Evolutionary conservation across 2,888 invertebrate species (phyloP), one percentile per base, ranked within the genome.

Genomic region (Mimumesa dahlbomi): DNA sequence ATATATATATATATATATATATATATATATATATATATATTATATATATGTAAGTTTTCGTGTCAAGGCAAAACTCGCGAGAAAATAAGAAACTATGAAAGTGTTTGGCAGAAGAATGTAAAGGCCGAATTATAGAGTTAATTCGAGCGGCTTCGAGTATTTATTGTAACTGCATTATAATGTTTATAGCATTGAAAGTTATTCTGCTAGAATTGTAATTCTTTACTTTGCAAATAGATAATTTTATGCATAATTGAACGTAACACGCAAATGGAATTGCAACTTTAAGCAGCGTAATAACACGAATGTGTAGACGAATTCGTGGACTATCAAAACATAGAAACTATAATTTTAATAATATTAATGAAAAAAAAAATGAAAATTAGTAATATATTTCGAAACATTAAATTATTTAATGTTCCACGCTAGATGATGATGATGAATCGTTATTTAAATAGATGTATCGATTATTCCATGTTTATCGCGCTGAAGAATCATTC

Each of bases 371-470:
- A 29, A 29, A 9, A 29, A 29, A 29, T 29, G 9, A 9, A 29
- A 9, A 2, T 29, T 29, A 29, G 7, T 9, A 19, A 29, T 25
- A 42, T 50, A 48, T 48, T 52, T 34, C 14, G 22, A n/a, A n/a
- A 49, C 38, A 42, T 42, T 22, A 29, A 29, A 59, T 67, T 48
- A 31, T 54, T 69, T 65, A 59, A 34, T 61, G 50, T 67, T 54
- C 40, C 14, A 40, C 18, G 18, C 11, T 40, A 40, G 40, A 9
- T 40, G 6, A 18, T 7, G n/a, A n/a, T n/a, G n/a, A n/a, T n/a
- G n/a, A 3, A 3, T 25, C 16, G 18, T 16, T 40, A 40, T 40
- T 40, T 40, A 7, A 25, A 11, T 56, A 67, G 59, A 14, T 14
- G 36, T 53, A 49, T 19, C 25, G 56, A 64, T 42, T 59, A 31